These are phyloP conservation scores for Strigops habroptila DNA, from an alignment of 2,113 vertebrate species.

Conservation along the genomic window DNA sequence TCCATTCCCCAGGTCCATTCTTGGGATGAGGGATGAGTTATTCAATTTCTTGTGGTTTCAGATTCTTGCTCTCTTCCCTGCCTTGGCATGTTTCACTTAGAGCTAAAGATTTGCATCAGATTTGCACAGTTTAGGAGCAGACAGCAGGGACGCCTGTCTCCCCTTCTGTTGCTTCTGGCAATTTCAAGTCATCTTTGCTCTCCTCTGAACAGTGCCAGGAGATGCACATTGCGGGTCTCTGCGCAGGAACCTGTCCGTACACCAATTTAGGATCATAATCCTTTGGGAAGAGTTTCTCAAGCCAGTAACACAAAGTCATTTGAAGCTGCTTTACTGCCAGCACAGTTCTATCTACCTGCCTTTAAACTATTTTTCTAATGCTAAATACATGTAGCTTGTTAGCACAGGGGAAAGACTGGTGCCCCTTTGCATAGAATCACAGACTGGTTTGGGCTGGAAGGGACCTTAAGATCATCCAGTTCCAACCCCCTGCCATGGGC, in stretches of 20 bases:
- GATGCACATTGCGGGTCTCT: background rate
- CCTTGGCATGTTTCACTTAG: conserved; percentile 14
- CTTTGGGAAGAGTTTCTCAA: background rate
- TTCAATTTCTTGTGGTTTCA: background rate
- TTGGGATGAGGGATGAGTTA: background rate
- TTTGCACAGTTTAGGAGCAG: conserved; percentile 42
- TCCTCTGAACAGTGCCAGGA: conserved; percentile 16
- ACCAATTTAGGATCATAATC: background rate
- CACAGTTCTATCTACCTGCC: background rate
- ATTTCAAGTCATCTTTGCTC: conserved; percentile 28
- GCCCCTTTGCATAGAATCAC: background rate
- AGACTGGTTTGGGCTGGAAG: background rate
- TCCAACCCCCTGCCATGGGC: background rate
- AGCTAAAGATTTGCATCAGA: conserved; percentile 28
- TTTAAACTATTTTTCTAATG: background rate
- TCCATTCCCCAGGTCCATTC: background rate
- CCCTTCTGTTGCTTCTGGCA: conserved; percentile 47
- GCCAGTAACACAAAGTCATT: background rate
- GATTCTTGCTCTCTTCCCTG: conserved; percentile 21
- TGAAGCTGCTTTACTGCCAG: background rate
- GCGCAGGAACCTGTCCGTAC: background rate
- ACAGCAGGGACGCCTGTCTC: conserved; percentile 31
- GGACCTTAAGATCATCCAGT: background rate
- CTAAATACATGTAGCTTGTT: background rate
- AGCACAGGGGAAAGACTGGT: background rate